A percentile compares a stretch with the other conserved stretches of the same genome.
Evolutionary conservation across 2,888 invertebrate species (phyloP).

Genomic region (Pristionchus mayeri): DNA sequence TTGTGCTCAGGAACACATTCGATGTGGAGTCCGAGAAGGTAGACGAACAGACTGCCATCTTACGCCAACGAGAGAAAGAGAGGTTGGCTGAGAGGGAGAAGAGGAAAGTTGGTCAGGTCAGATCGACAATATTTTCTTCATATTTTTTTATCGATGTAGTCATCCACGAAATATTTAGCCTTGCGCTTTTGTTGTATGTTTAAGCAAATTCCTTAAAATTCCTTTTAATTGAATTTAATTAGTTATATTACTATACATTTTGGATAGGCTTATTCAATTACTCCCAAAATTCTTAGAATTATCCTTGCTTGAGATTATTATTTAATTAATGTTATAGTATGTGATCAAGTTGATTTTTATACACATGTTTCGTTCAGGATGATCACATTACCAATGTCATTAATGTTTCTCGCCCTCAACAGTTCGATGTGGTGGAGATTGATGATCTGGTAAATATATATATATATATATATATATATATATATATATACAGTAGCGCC

Average conservation of each 20-base stretch:
- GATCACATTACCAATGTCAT: constrained; percentile 30
- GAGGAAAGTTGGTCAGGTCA: constrained; percentile 31
- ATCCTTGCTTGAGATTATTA: neutral
- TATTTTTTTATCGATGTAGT: neutral
- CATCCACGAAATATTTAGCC: neutral
- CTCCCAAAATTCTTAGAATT: neutral
- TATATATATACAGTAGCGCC: too few relatives aligned
- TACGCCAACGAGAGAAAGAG: constrained; percentile 12
- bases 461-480: too few relatives aligned
- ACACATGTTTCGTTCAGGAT: neutral
- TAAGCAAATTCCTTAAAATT: too few relatives aligned
- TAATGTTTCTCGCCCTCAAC: neutral
- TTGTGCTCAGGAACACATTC: neutral
- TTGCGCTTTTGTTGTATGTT: neutral
- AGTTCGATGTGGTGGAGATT: constrained; percentile 30
- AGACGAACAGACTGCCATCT: neutral
- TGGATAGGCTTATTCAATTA: too few relatives aligned
- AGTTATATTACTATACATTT: too few relatives aligned
- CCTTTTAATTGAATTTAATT: too few relatives aligned
- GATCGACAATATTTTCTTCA: neutral
- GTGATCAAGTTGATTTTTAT: neutral
- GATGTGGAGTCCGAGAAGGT: neutral
- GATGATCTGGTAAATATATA: neutral
- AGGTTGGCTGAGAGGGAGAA: constrained; percentile 32
- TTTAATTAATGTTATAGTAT: neutral